Conservation (phyloP, 2,888 invertebrate species). For the Coelogynopora nodosa region DNA sequence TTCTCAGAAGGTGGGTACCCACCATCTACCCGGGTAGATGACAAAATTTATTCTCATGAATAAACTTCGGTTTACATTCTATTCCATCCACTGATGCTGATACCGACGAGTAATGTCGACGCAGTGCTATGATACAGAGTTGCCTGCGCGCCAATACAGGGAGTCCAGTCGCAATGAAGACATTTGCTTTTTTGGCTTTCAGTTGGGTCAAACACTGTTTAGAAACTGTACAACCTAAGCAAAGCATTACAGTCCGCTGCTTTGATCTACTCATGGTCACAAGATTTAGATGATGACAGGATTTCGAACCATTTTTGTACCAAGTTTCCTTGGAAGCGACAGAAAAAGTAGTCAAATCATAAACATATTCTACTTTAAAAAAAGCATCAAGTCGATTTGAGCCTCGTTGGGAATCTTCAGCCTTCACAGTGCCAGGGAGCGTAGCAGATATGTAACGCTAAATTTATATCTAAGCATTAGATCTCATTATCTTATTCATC, state of each 20-base stretch:
- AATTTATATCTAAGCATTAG: neutral
- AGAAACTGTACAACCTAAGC: neutral
- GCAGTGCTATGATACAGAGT: neutral
- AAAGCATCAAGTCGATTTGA: neutral
- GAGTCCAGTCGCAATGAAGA: constrained; percentile 1
- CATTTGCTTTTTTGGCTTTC: neutral
- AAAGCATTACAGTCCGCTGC: neutral
- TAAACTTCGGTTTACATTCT: too few relatives aligned
- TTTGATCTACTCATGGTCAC: neutral
- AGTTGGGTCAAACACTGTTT: constrained; percentile 20
- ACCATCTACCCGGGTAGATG: too few relatives aligned
- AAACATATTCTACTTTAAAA: neutral
- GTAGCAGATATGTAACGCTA: neutral
- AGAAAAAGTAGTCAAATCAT: neutral
- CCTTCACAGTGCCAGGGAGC: neutral
- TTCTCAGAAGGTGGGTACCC: too few relatives aligned
- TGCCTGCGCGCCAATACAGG: neutral
- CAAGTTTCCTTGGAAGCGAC: neutral
- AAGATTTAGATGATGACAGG: neutral
- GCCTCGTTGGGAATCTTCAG: neutral
- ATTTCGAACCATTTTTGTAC: neutral
- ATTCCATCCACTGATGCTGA: too few relatives aligned
- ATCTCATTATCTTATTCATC: constrained; percentile 7
- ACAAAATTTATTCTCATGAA: too few relatives aligned
- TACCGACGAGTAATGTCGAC: neutral